phyloP scores from a whole-genome alignment of 2,113 vertebrate genomes.

The Leucoraja erinaceus region DNA sequence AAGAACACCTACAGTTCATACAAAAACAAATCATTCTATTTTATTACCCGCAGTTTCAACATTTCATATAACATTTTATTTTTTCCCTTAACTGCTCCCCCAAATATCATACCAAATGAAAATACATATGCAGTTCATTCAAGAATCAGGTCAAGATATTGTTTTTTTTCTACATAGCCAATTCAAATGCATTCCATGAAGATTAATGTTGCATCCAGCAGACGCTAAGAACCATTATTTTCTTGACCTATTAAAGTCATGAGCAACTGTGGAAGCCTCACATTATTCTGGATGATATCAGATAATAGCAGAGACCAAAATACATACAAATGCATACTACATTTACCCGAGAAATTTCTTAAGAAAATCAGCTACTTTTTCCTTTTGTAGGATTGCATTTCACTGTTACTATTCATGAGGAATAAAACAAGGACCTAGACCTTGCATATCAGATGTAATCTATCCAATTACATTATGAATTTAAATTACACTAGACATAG shows the following conservation, averaged over 20 bases:
- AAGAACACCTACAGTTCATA: conserved; percentile 66
- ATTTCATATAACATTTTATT: neutral
- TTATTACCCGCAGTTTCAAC: neutral
- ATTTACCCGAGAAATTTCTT: neutral
- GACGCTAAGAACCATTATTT: neutral
- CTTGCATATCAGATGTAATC: neutral
- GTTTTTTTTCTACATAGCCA: too few species aligned
- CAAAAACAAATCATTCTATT: conserved; percentile 36
- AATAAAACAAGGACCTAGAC: neutral
- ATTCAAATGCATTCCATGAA: neutral
- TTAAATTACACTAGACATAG: neutral
- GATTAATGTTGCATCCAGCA: neutral
- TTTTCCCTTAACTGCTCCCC: neutral
- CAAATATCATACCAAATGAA: neutral
- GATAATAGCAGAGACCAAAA: neutral
- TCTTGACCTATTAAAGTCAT: neutral
- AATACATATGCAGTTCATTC: neutral
- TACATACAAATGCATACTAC: neutral
- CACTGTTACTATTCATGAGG: neutral
- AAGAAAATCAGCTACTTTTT: neutral
- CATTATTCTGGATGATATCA: neutral
- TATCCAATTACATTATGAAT: neutral
- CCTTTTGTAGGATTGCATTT: neutral
- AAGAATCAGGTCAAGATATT: neutral
- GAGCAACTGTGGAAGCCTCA: neutral